A percentile compares a stretch with the other conserved stretches of the same genome.
Conservation (phyloP, 2,888 invertebrate genomes). For the Ophraella communa region DNA sequence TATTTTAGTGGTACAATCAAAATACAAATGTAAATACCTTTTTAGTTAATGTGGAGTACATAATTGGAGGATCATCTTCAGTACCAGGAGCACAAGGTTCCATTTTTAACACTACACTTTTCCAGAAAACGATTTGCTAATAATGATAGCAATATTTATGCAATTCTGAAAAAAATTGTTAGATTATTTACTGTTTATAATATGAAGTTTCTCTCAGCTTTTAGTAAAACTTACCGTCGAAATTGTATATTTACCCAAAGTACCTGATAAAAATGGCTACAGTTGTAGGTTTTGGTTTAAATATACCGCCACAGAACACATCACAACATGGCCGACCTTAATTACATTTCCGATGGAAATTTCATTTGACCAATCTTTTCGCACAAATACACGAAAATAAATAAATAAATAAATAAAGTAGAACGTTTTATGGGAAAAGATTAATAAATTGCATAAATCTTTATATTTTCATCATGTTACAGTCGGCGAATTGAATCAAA, state of each 20-base stretch:
- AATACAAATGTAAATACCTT: conserved; percentile 46
- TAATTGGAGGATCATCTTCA: conserved; percentile 51
- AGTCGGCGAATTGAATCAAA: not conserved
- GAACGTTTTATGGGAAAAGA: not conserved
- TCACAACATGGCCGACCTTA: conserved; percentile 43
- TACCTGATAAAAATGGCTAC: conserved; percentile 14
- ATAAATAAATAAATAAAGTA: too few relatives aligned
- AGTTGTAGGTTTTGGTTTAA: conserved; percentile 26
- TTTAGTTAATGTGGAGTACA: conserved; percentile 47
- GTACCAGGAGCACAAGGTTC: conserved; percentile 55
- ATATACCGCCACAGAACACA: conserved; percentile 47
- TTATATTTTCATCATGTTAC: not conserved
- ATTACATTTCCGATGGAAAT: not conserved
- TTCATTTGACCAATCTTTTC: not conserved
- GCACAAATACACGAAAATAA: not conserved
- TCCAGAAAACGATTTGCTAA: conserved; percentile 35
- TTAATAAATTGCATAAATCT: not conserved
- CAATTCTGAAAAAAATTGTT: conserved; percentile 33
- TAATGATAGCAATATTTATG: conserved; percentile 15
- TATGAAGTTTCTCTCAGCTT: conserved; percentile 10
- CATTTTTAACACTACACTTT: conserved; percentile 45
- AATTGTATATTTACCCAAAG: conserved; percentile 17
- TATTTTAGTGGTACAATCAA: not conserved
- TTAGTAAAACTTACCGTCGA: conserved; percentile 48
- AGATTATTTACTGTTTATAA: conserved; percentile 13